Base-by-base conservation (phyloP, 2,888 invertebrate species). In the Hetaerina titia region DNA sequence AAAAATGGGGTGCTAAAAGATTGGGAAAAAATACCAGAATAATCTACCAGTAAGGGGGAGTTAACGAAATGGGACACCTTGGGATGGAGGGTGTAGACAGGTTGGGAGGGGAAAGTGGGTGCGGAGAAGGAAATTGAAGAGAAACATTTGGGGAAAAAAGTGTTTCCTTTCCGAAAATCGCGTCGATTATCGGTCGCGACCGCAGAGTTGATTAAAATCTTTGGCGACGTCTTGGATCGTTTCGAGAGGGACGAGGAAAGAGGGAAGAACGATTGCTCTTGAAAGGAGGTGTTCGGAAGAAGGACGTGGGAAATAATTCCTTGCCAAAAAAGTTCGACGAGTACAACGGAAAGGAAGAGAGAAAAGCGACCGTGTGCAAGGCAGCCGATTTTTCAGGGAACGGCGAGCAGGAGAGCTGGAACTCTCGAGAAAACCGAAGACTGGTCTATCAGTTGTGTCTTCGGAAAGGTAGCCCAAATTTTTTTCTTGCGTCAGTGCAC, bases 101-200 rank as follows among this genome's bases (percentile, higher is more conserved):
- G 81, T 81, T 11, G 81, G 11, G 31, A 81, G 81, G 22, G n/a
- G 9, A 81, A 19, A 8, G 22, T 19, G 2, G 74, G 31, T 25
- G 15, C 9, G 31, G 81, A 81, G 25, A 81, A 81, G 81, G 69
- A 81, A 81, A 81, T 22, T 31, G 81, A 31, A 31, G 31, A 25
- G 81, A 81, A 81, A 81, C 31, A 81, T 81, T 81, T 81, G 31
- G 31, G 31, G n/a, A 81, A 81, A 81, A 81, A 81, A 31, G 81
- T 81, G 4, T 31, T 4, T 7, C n/a, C 9, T n/a, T 8, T 69
- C 69, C 69, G n/a, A 69, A 69, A 81, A 81, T 31, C 25, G 81
- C 25, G 25, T 13, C 25, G 11, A 31, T 25, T 81, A 31, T 25
- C 25, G 11, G 15, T 25, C 7, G 31, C 81, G 25, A 22, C 31